Evolutionary conservation across 2,113 vertebrate genomes (phyloP).

Genomic region (Corythoichthys intestinalis): DNA sequence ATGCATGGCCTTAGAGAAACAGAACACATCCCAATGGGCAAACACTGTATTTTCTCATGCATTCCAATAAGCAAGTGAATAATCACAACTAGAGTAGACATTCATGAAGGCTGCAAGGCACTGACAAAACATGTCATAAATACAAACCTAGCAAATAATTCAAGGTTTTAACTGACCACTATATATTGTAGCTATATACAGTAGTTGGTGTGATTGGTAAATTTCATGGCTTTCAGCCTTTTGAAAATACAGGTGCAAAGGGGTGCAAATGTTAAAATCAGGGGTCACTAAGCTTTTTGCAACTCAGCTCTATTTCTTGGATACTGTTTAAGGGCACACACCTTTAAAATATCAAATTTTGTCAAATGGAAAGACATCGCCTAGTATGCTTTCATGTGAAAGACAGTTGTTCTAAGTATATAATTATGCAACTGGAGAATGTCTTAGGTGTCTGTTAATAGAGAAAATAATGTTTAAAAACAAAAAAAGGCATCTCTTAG

Average conservation of each 20-base stretch:
- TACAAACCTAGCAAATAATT: not conserved
- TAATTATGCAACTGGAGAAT: too few relatives aligned
- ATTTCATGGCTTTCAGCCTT: not conserved
- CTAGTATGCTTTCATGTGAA: too few relatives aligned
- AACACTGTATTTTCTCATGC: not conserved
- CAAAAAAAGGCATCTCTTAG: too few relatives aligned
- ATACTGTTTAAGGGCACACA: too few relatives aligned
- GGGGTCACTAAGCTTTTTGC: too few relatives aligned
- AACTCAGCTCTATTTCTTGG: too few relatives aligned
- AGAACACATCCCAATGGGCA: not conserved
- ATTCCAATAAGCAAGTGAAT: conserved; percentile 1
- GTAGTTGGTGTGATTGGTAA: not conserved
- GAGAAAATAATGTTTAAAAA: too few relatives aligned
- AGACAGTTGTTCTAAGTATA: too few relatives aligned
- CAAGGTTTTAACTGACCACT: not conserved
- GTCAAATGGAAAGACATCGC: too few relatives aligned
- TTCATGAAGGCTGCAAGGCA: not conserved
- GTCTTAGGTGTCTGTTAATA: too few relatives aligned
- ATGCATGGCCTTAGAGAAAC: not conserved
- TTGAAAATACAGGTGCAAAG: not conserved
- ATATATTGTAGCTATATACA: not conserved
- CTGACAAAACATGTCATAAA: not conserved
- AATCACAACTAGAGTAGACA: not conserved
- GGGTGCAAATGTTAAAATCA: too few relatives aligned
- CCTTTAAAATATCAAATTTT: too few relatives aligned